Base-by-base conservation (phyloP, 2,888 invertebrate genomes). In the Hesperia comma region DNA sequence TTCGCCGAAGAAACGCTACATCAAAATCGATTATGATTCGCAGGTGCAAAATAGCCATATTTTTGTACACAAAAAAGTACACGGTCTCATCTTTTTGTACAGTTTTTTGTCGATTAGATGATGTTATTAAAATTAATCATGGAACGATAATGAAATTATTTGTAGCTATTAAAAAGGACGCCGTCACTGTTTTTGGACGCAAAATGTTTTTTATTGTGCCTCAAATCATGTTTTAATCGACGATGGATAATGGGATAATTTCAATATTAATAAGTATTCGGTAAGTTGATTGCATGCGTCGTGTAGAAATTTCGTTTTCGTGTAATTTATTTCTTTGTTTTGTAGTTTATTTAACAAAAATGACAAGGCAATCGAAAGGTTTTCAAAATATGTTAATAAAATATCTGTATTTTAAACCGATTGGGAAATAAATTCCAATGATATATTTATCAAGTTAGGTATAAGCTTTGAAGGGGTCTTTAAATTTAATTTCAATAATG, bases 11-110 rank as follows among this genome's bases (percentile, higher is more conserved):
- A 78, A 77, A 74, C 73, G 74, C 43, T 57, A 75, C 74, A 72
- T 80, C 69, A 68, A 81, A 87, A 87, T 85, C 85, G 82, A 85
- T 85, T 84, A 82, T 74, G 79, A 81, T 84, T 86, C 75, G 87
- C 87, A 87, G 87, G 87, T 88, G 87, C 85, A 87, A 88, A 86
- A 58, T 58, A 64, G 37, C 51, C 2, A 64, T 58, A 41, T 40
- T 53, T 51, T 33, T 26, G n/a, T 19, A n/a, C 12, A 66, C 53
- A 66, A 66, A 66, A 58, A 54, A 66, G 17, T 21, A 37, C 33
- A 58, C 41, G 17, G 19, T 49, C 57, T 63, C 63, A 53, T 60
- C 43, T 80, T 80, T 83, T 79, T 79, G 83, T 77, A 78, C 61
- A 32, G 33, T 57, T 53, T 64, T 61, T 56, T 55, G 15, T 54